phyloP scores from a whole-genome alignment of 1,140 invertebrate genomes.

The Helicoverpa zea region DNA sequence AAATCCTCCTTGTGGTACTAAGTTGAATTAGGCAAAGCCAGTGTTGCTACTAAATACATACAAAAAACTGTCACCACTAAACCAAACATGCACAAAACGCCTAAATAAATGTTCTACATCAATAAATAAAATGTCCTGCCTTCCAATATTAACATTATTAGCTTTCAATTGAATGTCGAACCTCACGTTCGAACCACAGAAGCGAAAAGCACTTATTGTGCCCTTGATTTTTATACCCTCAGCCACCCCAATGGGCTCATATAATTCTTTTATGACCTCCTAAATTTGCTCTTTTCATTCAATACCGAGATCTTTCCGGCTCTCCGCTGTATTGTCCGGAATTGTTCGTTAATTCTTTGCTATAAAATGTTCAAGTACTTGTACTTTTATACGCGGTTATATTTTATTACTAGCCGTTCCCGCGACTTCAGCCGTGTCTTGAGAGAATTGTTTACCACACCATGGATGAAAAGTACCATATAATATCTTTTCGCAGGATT shows the following conservation, averaged over 20 bases:
- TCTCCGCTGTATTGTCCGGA: conserved; percentile 4
- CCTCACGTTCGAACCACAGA: background rate
- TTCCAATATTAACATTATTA: conserved; percentile 20
- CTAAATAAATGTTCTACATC: conserved; percentile 23
- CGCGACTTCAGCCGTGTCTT: too few species aligned
- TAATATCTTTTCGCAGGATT: too few species aligned
- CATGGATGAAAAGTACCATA: too few species aligned
- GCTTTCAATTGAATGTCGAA: conserved; percentile 16
- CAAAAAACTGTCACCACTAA: background rate
- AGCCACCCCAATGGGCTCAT: conserved; percentile 3
- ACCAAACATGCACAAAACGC: background rate
- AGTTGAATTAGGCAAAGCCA: background rate
- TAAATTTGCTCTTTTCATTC: conserved; percentile 33
- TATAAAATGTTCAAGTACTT: background rate
- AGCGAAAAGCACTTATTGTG: conserved; percentile 7
- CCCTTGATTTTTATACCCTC: conserved; percentile 28
- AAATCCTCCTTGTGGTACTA: too few species aligned
- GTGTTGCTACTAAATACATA: background rate
- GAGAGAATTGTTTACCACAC: too few species aligned
- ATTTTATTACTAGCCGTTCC: background rate
- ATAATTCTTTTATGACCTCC: conserved; percentile 37
- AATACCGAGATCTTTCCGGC: conserved; percentile 26
- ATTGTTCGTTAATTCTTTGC: conserved; percentile 17
- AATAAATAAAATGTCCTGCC: background rate
- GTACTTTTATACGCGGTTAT: background rate